Evolutionary conservation across 2,888 invertebrate species (phyloP).

Genomic region (Beris chalybata): DNA sequence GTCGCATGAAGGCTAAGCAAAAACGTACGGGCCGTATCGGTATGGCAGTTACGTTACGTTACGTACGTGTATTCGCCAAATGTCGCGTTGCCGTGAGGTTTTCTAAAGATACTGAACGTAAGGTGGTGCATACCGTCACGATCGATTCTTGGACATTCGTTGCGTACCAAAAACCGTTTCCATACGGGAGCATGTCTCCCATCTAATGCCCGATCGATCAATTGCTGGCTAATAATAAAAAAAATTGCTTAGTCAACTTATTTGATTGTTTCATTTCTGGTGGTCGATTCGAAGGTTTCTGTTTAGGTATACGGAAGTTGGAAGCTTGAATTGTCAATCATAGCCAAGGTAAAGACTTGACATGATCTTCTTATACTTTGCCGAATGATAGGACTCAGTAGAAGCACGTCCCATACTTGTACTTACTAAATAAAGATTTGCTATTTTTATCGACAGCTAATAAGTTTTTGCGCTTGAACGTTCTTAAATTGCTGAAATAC

Average conservation of each 20-base stretch:
- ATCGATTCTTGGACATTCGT: conserved; percentile 26
- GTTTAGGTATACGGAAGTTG: conserved; percentile 25
- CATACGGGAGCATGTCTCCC: conserved; percentile 24
- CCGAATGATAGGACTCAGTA: background rate
- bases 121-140: conserved; percentile 16
- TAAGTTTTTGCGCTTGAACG: too few relatives aligned
- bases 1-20: conserved; percentile 16
- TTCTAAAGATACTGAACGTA: background rate
- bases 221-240: conserved; percentile 11
- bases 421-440: conserved; percentile 2
- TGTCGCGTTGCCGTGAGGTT: too few relatives aligned
- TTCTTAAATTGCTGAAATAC: background rate
- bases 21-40: conserved; percentile 4
- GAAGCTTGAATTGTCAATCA: conserved; percentile 21
- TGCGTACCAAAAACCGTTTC: conserved; percentile 29
- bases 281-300: conserved; percentile 16
- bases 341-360: background rate
- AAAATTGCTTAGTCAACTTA: background rate
- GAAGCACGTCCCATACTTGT: conserved; percentile 10
- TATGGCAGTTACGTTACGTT: too few relatives aligned
- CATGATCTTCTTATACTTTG: background rate
- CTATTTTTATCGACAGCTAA: too few relatives aligned
- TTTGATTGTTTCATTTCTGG: conserved; percentile 18
- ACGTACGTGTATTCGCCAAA: too few relatives aligned
- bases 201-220: conserved; percentile 12